phyloP scores from a whole-genome alignment of 2,797 vertebrate genomes.

The Peromyscus nudipes region DNA sequence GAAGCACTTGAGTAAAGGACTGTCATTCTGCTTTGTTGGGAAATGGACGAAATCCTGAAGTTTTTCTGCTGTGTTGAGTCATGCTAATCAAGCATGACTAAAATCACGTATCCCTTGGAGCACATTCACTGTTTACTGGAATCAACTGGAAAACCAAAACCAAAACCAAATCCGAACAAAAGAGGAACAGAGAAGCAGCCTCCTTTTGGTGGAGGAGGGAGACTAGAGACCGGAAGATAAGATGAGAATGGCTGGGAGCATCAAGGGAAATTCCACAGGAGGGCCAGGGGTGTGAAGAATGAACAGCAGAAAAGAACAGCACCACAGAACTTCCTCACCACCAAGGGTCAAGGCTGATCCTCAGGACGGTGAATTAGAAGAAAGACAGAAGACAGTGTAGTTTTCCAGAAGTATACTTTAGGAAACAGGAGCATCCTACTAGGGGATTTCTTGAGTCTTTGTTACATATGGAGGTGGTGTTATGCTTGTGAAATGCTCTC shows the following conservation, averaged over 20 bases:
- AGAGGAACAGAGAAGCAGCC: neutral
- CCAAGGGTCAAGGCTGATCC: neutral
- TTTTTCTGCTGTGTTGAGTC: neutral
- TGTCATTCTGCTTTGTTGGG: neutral
- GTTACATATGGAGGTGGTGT: neutral
- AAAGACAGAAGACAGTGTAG: neutral
- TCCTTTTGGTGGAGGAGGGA: neutral
- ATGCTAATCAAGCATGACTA: neutral
- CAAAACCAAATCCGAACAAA: neutral
- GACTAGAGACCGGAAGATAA: neutral
- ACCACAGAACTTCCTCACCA: accelerated
- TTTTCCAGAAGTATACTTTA: neutral
- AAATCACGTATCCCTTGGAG: neutral
- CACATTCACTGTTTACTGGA: neutral
- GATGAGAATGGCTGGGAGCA: neutral
- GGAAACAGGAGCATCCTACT: neutral
- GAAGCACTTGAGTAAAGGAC: neutral
- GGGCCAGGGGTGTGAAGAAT: neutral
- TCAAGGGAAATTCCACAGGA: neutral
- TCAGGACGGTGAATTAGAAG: neutral
- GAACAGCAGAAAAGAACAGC: neutral
- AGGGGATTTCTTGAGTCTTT: neutral
- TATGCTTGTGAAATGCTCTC: neutral
- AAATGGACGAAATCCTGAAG: neutral
- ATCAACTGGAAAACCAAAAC: neutral